phyloP scores from a whole-genome alignment of 1,140 invertebrate genomes.

The Procambarus clarkii region DNA sequence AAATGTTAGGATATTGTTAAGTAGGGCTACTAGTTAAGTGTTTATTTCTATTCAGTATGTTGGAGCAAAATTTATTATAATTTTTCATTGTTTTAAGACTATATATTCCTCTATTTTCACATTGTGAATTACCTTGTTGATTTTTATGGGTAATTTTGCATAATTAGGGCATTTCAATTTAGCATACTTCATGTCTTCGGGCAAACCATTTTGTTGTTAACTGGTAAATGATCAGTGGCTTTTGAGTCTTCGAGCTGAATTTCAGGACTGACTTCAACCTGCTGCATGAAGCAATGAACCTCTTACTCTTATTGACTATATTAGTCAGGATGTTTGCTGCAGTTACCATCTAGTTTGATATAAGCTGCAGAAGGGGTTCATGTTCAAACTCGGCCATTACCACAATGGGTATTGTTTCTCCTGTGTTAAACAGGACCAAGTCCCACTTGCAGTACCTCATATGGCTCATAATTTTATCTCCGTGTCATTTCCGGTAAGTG shows the following conservation, averaged over 20 bases:
- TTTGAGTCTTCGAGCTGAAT: conserved; percentile 1
- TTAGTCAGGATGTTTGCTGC: conserved; percentile 29
- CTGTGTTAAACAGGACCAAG: background rate
- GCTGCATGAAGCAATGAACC: background rate
- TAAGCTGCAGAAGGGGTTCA: background rate
- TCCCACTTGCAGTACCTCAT: conserved; percentile 43
- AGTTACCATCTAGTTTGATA: conserved; percentile 2
- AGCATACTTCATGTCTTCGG: conserved; percentile 3
- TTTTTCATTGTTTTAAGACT: conserved; percentile 34
- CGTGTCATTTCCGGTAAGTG: conserved; percentile 15
- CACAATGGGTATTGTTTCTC: background rate
- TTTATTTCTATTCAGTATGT: conserved; percentile 33
- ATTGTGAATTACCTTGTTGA: conserved; percentile 35
- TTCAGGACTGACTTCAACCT: conserved; percentile 11
- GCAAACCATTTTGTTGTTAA: conserved; percentile 30
- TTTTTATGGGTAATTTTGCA: conserved; percentile 34
- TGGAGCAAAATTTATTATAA: conserved; percentile 25
- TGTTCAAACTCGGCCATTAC: conserved; percentile 2
- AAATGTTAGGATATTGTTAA: conserved; percentile 26
- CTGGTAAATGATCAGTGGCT: conserved; percentile 19
- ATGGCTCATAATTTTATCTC: conserved; percentile 35
- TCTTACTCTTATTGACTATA: conserved; percentile 38
- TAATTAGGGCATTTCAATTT: conserved; percentile 41
- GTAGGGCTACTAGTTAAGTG: conserved; percentile 18
- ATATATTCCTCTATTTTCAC: conserved; percentile 46